Base-by-base conservation (phyloP, 1,140 invertebrate genomes). In the Drosophila miranda region DNA sequence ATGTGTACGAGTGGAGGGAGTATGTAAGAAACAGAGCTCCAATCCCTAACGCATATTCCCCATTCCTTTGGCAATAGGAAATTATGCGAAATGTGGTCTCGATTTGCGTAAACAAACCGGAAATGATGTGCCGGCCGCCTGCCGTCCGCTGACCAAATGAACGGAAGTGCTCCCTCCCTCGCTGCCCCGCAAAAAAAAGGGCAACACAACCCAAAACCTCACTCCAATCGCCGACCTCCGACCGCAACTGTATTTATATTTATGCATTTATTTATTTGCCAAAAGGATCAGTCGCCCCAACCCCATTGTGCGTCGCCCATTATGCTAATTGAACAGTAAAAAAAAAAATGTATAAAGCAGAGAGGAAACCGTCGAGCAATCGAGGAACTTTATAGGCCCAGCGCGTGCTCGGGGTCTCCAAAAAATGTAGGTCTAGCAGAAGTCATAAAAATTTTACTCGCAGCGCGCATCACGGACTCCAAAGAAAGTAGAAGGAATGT, bases 281-380 rank as follows among this genome's bases (percentile, higher is more conserved):
- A 89, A 89, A 89, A 78, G 87, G 81, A 89, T 89, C 87, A 89
- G 72, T 76, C 77, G 76, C 78, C 61, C 68, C 71, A 48, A 44
- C 42, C 43, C 66, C 34, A 48, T 68, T 49, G 76, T 78, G 76
- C 74, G 81, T 63, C 60, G 78, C 76, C 87, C 75, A 89, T 89
- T 89, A 89, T 89, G 87, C 87, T 89, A 89, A 89, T 89, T 89
- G 87, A 89, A 89, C 79, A 89, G 83, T 80, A 87, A 81, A 81
- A 53, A 62, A 59, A 49, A 56, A 59, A 45, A 48, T 14, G 38
- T 34, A 66, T 44, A 53, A 45, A 66, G 46, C 50, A 58, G 48
- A 48, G 54, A 63, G 34, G 34, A 43, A 46, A 44, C 48, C 44
- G 34, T 30, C 8, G 28, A 30, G 43, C 46, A 48, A 43, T 56